Evolutionary conservation across 2,113 vertebrate species (phyloP), one percentile per base, ranked within the genome.

Genomic region (Madoqua kirkii): DNA sequence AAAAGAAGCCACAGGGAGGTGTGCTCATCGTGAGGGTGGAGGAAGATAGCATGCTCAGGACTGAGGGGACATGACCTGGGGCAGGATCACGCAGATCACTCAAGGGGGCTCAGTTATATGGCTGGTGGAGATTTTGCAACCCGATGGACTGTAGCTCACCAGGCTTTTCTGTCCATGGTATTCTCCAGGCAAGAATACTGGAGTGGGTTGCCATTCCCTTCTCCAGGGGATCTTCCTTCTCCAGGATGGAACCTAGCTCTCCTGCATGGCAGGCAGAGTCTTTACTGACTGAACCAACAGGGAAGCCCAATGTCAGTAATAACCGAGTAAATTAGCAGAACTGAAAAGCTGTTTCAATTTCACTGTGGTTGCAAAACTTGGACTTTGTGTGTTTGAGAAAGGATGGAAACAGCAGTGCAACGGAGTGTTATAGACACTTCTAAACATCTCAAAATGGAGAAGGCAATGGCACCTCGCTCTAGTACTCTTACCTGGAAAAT

Each of bases 281-380:
- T 76, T 76, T 76, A 14, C 23, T 43, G 23, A 43, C 71, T 14
- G 36, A 76, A 23, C 36, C 11, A 76, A 13, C 36, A 82, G 10
- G 74, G 71, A 95, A 74, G 85, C n/a, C 23, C 84, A 36, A 2
- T 29, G 54, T 93, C 57, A 40, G 13, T 3, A 29, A 81, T 0
- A 85, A 88, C 33, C 87, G 96, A 91, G 71, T 36, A 29, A 78
- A 95, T 60, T 55, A 97, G 89, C 55, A 87, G 55, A 74, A 67
- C 13, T 89, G 91, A 92, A 94, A 78, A 11, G 25, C 3, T n/a
- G 71, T 97, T 95, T 79, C 95, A 57, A 13, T 19, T 60, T 74
- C 0, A 5, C 36, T 40, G 19, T 86, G 67, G 17, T 14, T n/a
- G 83, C 54, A 7, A 9, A 76, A 33, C 48, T 60, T 45, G 33